Conservation (phyloP, 2,888 invertebrate genomes). For the Ceratothoa steindachneri region DNA sequence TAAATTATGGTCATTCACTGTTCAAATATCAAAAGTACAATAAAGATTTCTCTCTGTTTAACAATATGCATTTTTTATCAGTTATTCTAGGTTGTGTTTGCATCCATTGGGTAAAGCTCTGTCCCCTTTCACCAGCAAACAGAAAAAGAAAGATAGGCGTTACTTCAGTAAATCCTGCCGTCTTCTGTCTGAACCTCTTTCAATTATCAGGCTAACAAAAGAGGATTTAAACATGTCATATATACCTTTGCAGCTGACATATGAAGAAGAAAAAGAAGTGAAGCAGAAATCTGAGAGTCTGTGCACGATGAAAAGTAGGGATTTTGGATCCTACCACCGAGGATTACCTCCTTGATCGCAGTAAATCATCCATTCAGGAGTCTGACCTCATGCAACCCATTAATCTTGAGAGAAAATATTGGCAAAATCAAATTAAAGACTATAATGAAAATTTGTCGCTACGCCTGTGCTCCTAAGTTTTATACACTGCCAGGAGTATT, state of each 20-base stretch:
- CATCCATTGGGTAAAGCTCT: neutral
- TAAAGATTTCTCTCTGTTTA: neutral
- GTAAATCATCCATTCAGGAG: neutral
- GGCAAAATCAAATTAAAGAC: slow-evolving; percentile 31
- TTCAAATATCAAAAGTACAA: too few relatives aligned
- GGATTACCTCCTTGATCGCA: neutral
- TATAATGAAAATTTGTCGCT: slow-evolving; percentile 53
- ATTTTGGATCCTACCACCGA: neutral
- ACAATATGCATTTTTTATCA: neutral
- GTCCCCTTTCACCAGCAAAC: neutral
- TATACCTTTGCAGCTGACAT: slow-evolving; percentile 7
- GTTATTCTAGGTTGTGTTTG: neutral
- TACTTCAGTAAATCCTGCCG: neutral
- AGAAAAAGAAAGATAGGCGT: slow-evolving; percentile 3
- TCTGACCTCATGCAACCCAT: neutral
- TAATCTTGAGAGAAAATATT: slow-evolving; percentile 10
- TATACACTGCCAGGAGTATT: too few relatives aligned
- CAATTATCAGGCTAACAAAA: neutral
- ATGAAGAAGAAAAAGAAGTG: slow-evolving; percentile 3
- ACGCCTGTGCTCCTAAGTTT: too few relatives aligned
- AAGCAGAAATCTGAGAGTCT: neutral
- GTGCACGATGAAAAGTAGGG: neutral
- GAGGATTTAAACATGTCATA: neutral
- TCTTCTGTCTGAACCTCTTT: neutral
- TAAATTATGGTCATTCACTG: too few relatives aligned